Evolutionary conservation across 2,113 vertebrate species (phyloP).

Genomic region (Charadrius vociferus): DNA sequence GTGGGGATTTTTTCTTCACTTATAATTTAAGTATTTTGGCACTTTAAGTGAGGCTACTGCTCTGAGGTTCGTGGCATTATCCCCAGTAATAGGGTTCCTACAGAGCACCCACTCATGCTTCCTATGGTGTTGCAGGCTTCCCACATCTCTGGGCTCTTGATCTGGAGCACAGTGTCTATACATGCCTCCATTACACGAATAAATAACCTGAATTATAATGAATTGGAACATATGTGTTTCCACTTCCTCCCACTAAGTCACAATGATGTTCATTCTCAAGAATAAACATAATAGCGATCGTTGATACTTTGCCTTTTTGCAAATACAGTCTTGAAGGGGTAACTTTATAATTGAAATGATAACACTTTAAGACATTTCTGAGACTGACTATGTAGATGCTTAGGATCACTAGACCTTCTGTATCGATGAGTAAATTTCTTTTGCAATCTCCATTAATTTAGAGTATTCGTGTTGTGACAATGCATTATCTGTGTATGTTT

Average conservation of each 20-base stretch:
- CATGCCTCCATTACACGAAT: fast-evolving
- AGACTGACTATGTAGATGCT: not conserved
- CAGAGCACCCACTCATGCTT: not conserved
- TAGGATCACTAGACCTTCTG: not conserved
- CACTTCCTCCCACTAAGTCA: not conserved
- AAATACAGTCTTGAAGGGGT: not conserved
- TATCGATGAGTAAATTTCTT: not conserved
- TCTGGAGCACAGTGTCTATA: not conserved
- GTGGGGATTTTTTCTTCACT: not conserved
- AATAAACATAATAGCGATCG: not conserved
- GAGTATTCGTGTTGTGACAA: not conserved
- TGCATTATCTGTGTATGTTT: not conserved
- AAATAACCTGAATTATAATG: not conserved
- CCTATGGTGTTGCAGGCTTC: not conserved
- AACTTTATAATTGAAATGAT: not conserved
- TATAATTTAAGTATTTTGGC: not conserved
- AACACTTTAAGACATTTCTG: not conserved
- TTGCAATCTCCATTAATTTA: not conserved
- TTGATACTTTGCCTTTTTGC: not conserved
- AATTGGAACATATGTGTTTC: not conserved
- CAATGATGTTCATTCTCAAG: not conserved
- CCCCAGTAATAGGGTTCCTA: not conserved
- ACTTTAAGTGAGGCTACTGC: not conserved
- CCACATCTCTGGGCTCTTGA: not conserved
- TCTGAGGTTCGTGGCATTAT: not conserved